Conservation (phyloP, 2,113 vertebrate genomes). For the Ctenodactylus gundi region DNA sequence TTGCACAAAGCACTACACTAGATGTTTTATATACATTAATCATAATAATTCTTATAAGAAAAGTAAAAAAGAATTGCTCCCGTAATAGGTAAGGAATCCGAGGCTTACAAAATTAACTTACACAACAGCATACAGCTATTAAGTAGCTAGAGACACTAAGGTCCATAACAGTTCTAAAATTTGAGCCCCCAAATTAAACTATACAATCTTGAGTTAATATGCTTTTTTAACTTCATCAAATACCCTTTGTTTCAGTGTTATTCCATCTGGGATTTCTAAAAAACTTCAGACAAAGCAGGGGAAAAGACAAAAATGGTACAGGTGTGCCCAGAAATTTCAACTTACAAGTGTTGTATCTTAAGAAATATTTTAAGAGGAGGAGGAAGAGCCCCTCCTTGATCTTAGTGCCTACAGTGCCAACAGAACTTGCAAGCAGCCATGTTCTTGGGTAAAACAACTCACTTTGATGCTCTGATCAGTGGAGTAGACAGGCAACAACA, state of each 20-base stretch:
- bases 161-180: background rate
- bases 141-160: constrained; percentile 14
- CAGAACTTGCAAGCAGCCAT: background rate
- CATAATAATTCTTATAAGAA: background rate
- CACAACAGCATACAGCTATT: background rate
- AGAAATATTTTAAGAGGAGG: background rate
- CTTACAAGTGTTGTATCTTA: constrained; percentile 21
- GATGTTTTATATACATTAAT: background rate
- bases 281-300: constrained; percentile 40
- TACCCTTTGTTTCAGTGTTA: constrained; percentile 44
- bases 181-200: background rate
- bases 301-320: constrained; percentile 45
- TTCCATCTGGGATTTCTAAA: constrained; percentile 24
- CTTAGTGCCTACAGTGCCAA: background rate
- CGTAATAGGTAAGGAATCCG: background rate
- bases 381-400: background rate
- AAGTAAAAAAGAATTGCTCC: background rate
- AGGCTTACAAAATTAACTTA: constrained; percentile 10
- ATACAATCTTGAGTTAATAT: background rate
- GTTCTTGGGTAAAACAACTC: background rate
- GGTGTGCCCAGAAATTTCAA: constrained; percentile 32
- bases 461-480: background rate
- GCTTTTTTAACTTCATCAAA: constrained; percentile 34
- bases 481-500: background rate
- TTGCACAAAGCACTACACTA: background rate